Evolutionary conservation across 37 sponge, comb jelly and placozoan species (phyloP).

Genomic region (Tethya wilhelma): DNA sequence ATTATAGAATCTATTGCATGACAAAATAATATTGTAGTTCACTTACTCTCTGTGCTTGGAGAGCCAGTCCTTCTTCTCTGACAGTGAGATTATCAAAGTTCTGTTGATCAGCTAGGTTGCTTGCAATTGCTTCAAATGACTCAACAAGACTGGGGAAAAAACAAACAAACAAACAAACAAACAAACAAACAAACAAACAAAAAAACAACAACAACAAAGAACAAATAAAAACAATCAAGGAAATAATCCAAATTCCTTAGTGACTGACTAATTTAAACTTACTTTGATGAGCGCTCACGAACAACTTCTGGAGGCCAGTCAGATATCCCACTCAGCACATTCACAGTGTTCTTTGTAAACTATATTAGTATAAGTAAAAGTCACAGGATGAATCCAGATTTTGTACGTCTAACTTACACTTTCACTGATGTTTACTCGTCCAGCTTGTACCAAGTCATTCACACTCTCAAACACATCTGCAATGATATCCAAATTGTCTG

Average conservation of each 20-base stretch:
- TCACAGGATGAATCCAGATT: not conserved
- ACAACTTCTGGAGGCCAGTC: conserved; percentile 45
- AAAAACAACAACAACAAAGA: not conserved
- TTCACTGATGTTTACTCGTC: conserved; percentile 4
- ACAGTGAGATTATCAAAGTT: conserved; percentile 2
- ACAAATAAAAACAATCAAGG: not conserved
- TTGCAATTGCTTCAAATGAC: conserved; percentile 36
- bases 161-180: not conserved
- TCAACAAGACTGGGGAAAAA: conserved; percentile 27
- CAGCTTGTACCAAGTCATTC: not conserved
- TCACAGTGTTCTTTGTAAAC: conserved; percentile 27
- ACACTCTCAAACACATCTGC: not conserved
- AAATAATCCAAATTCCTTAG: not conserved
- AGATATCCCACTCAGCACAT: conserved; percentile 31
- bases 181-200: not conserved
- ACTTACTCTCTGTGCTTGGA: conserved; percentile 47
- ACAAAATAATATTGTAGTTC: not conserved
- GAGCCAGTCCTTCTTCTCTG: conserved; percentile 6
- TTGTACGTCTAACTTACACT: conserved; percentile 5
- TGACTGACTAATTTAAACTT: not conserved
- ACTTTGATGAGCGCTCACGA: conserved; percentile 25
- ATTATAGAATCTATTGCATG: not conserved
- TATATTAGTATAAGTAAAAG: not conserved
- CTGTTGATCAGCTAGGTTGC: conserved; percentile 3
- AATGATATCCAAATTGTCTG: conserved; percentile 16